These are phyloP conservation scores for Rhagoletis pomonella DNA, from an alignment of 1,140 invertebrate species.

Conservation along the genomic window DNA sequence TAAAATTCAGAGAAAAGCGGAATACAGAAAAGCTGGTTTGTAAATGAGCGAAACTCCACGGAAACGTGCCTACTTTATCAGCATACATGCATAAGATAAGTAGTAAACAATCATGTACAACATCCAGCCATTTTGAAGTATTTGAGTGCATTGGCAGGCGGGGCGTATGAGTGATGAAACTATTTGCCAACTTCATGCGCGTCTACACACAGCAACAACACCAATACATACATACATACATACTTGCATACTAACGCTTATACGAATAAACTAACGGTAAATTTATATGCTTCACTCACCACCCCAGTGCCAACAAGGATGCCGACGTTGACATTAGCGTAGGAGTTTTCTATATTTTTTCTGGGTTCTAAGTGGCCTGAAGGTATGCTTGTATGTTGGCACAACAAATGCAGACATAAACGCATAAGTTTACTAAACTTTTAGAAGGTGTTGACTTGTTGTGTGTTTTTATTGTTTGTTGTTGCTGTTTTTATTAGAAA, in stretches of 20 bases:
- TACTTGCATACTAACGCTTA: not conserved
- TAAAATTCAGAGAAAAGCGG: not conserved
- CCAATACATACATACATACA: not conserved
- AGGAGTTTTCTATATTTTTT: not conserved
- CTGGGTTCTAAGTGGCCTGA: not conserved
- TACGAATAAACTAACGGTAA: not conserved
- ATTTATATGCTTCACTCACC: not conserved
- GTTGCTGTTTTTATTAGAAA: no score
- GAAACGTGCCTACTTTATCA: not conserved
- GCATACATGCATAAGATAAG: not conserved
- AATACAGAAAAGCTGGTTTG: not conserved
- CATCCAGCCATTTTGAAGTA: not conserved
- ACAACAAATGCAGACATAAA: not conserved
- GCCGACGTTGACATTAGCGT: not conserved
- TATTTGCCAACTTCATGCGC: constrained; percentile 11
- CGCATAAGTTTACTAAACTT: not conserved
- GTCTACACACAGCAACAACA: not conserved
- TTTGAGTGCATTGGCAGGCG: not conserved
- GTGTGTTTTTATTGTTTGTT: no score
- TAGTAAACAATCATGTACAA: no score
- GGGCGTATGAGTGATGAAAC: constrained; percentile 28
- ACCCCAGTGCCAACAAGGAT: not conserved
- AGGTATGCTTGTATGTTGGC: not conserved
- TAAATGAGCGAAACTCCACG: not conserved
- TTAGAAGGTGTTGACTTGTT: not conserved